Evolutionary conservation across 1,140 invertebrate species (phyloP).

Genomic region (Ostrea edulis): DNA sequence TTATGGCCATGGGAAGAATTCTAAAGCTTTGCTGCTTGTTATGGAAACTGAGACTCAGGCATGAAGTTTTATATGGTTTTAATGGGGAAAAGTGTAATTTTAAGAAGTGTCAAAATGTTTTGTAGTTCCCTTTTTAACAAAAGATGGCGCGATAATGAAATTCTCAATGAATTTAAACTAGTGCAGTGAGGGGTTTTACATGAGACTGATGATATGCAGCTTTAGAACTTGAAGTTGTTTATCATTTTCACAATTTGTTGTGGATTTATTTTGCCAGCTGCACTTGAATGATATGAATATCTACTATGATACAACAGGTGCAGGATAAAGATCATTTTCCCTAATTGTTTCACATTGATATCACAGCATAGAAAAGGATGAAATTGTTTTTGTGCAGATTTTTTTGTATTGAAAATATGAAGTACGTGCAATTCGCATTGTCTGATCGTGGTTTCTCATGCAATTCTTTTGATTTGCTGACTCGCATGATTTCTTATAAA

Average conservation of each 20-base stretch:
- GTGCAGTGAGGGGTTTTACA: background rate
- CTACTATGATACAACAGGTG: background rate
- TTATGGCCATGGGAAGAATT: constrained; percentile 13
- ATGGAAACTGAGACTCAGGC: constrained; percentile 12
- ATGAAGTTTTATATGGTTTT: constrained; percentile 32
- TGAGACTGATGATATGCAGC: background rate
- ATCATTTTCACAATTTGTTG: background rate
- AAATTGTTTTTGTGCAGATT: background rate
- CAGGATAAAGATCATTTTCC: constrained; percentile 2
- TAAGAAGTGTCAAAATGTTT: constrained; percentile 32
- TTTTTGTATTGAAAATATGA: background rate
- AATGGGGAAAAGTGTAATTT: constrained; percentile 11
- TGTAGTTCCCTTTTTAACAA: constrained; percentile 14
- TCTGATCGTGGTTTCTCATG: background rate
- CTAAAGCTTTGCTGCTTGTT: constrained; percentile 18
- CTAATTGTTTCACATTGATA: constrained; percentile 16
- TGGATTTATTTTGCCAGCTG: constrained; percentile 16
- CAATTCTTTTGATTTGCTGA: background rate
- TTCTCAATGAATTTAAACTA: constrained; percentile 12
- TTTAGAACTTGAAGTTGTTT: constrained; percentile 4
- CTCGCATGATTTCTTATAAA: no score
- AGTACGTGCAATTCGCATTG: background rate
- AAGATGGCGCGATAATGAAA: constrained; percentile 21
- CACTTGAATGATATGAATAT: background rate
- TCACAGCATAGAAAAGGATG: background rate